Evolutionary conservation across 64 coral and sea anemone species (phyloP), one percentile per base, ranked within the genome.

Genomic region (Actinia equina): DNA sequence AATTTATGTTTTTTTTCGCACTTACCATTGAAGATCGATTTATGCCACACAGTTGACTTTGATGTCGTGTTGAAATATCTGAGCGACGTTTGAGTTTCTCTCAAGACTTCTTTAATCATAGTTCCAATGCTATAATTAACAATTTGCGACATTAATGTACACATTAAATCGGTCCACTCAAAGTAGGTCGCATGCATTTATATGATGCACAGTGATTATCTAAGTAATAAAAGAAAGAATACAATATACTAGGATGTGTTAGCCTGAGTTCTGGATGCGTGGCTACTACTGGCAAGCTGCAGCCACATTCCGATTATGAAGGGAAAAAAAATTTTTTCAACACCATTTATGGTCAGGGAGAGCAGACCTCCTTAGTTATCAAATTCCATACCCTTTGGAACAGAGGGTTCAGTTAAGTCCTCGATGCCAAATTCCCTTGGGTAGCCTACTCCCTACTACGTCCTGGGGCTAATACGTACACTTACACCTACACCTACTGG

Each of bases 41-140:
- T 91, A 26, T 95, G 93, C 59, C 79, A 85, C 45, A 91, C 87
- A 20, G 80, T 81, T 22, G 93, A 95, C 89, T 95, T 95, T 59
- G 60, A 78, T 15, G 86, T 80, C 0, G 76, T 88, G 82, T 54
- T 91, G 82, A 95, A 95, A 42, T 74, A 84, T 53, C 93, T 89
- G 3, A 95, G 86, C 52, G 30, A 37, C 30, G 77, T 88, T 51
- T 81, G 20, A 13, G 67, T 85, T 84, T 56, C 71, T 37, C 88
- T 91, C 55, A 95, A 42, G 23, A 86, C 93, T 22, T 81, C 87
- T 79, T 88, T 84, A 3, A 95, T 95, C 18, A 85, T 30, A 7
- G 37, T 74, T 74, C 23, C 69, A 74, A 42, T 74, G 69, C 69
- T 74, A 41, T 7, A 74, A 74, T 9, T 27, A 71, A 30, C n/a